Conservation (phyloP, 2,888 invertebrate genomes). For the Lycia hirtaria region DNA sequence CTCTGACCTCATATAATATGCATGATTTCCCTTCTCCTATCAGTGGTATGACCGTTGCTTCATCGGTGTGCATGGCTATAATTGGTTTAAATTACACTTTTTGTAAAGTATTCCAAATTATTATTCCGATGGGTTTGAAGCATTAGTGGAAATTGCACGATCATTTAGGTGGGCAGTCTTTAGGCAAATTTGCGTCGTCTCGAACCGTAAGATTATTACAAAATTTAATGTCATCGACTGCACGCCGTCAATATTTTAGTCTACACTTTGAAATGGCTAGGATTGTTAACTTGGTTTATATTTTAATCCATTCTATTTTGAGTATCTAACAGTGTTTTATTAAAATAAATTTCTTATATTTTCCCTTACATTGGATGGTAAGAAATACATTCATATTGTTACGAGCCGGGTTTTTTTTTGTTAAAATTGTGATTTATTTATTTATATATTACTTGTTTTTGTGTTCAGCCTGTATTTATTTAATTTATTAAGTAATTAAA, state of each 20-base stretch:
- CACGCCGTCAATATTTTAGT: constrained; percentile 66
- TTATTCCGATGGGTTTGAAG: constrained; percentile 57
- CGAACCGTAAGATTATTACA: constrained; percentile 39
- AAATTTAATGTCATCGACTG: constrained; percentile 64
- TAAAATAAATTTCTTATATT: constrained; percentile 21
- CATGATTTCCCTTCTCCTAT: constrained; percentile 66
- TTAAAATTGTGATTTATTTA: constrained; percentile 10
- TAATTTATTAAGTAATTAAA: neutral
- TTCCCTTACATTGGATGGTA: constrained; percentile 23
- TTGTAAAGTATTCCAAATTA: constrained; percentile 61
- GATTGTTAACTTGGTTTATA: constrained; percentile 24
- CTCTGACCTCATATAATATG: constrained; percentile 80
- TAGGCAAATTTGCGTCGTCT: constrained; percentile 44
- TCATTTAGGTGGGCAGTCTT: constrained; percentile 75
- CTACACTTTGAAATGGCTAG: constrained; percentile 74
- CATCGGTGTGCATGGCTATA: constrained; percentile 78
- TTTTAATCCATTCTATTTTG: constrained; percentile 24
- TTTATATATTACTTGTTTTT: neutral
- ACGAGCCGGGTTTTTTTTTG: neutral
- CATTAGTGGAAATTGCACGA: constrained; percentile 68
- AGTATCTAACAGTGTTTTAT: constrained; percentile 7
- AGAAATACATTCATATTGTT: constrained; percentile 15
- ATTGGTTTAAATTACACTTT: constrained; percentile 60
- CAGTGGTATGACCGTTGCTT: constrained; percentile 63
- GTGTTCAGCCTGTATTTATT: neutral